These are phyloP conservation scores for Plutella xylostella DNA, from an alignment of 2,888 invertebrate species.

Conservation along the genomic window DNA sequence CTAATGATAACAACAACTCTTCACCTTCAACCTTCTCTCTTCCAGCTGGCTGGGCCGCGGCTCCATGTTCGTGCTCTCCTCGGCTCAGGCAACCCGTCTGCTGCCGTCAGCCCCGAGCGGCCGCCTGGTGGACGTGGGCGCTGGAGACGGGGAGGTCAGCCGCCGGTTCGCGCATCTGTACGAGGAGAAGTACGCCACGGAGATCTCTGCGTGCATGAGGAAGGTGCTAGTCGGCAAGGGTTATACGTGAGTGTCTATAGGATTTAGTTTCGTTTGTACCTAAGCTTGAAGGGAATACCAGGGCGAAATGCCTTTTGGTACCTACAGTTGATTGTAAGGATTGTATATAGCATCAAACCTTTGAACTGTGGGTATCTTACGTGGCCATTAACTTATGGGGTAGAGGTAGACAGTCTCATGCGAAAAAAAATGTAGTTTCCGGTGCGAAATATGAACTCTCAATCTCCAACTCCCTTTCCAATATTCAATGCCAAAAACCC, in stretches of 20 bases:
- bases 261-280: neutral
- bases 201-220: conserved; percentile 91
- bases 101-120: conserved; percentile 41
- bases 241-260: conserved; percentile 73
- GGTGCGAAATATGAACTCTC: too few species aligned
- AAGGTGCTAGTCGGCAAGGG: conserved; percentile 80
- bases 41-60: conserved; percentile 87
- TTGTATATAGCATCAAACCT: too few species aligned
- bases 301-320: too few species aligned
- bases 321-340: too few species aligned
- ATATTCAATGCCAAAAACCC: too few species aligned
- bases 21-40: conserved; percentile 4
- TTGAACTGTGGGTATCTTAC: too few species aligned
- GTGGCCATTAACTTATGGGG: too few species aligned
- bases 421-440: too few species aligned
- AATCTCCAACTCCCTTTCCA: too few species aligned
- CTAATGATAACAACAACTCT: too few species aligned
- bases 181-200: conserved; percentile 85
- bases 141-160: conserved; percentile 96
- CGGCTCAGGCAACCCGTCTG: conserved; percentile 79
- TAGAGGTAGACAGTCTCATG: too few species aligned
- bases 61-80: conserved; percentile 96
- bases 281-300: neutral
- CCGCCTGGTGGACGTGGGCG: conserved; percentile 87
- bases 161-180: conserved; percentile 81